These are phyloP conservation scores for Plecturocebus donacophilus DNA, from an alignment of 2,113 vertebrate genomes.

Conservation along the genomic window DNA sequence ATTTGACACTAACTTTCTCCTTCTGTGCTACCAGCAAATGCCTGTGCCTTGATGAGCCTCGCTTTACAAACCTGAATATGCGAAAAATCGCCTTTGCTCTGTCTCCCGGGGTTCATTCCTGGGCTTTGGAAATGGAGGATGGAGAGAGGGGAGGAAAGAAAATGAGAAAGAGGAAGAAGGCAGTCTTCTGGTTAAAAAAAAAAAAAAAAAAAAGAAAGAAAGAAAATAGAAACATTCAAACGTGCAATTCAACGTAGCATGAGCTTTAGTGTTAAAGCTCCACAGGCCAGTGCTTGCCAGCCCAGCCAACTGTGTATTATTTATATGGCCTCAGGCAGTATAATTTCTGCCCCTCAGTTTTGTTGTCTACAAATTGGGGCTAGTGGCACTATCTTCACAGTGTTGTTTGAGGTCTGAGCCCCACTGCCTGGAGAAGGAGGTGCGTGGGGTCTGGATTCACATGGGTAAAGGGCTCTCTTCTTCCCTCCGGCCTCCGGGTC, in stretches of 20 bases:
- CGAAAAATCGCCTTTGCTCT: background rate
- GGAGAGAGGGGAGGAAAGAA: background rate
- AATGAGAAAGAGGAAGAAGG: background rate
- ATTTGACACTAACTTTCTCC: background rate
- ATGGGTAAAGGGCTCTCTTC: background rate
- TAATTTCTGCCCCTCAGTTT: background rate
- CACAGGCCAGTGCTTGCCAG: accelerated
- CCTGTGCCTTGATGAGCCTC: background rate
- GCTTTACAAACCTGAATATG: background rate
- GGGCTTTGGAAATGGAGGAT: background rate
- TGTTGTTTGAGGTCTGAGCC: background rate
- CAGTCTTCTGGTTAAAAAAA: background rate
- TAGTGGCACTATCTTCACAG: background rate
- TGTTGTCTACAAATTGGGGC: background rate
- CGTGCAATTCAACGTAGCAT: accelerated
- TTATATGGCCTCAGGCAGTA: background rate
- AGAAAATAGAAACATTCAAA: background rate
- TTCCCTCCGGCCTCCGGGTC: background rate
- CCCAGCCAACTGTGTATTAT: accelerated
- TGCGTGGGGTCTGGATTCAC: too few relatives aligned
- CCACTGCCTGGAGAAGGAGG: too few relatives aligned
- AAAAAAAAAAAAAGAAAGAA: background rate
- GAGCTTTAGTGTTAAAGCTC: background rate
- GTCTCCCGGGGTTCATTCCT: background rate
- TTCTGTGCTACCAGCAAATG: background rate